Conservation (phyloP, 2,888 invertebrate species). For the Coenonympha glycerion region DNA sequence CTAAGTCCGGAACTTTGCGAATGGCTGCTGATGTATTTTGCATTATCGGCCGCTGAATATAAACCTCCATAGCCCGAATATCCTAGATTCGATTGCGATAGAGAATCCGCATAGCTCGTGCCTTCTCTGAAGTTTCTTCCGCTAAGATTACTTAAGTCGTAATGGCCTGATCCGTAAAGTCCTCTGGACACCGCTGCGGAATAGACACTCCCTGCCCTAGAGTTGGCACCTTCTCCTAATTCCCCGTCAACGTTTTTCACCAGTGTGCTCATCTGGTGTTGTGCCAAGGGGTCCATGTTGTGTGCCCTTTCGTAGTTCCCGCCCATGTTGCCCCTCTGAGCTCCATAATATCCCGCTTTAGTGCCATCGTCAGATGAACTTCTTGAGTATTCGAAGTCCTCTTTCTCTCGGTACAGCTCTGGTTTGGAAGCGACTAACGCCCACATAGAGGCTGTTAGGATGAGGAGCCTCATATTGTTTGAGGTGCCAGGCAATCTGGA, state of each 20-base stretch:
- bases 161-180: slow-evolving; percentile 55
- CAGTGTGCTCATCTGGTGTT: slow-evolving; percentile 65
- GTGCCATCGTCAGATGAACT: slow-evolving; percentile 67
- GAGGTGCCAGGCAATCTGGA: slow-evolving; percentile 35
- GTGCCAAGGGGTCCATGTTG: slow-evolving; percentile 67
- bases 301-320: slow-evolving; percentile 70
- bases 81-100: slow-evolving; percentile 18
- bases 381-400: slow-evolving; percentile 68
- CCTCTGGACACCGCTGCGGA: slow-evolving; percentile 65
- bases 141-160: slow-evolving; percentile 53
- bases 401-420: slow-evolving; percentile 63
- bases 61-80: slow-evolving; percentile 7
- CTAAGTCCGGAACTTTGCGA: slow-evolving; percentile 38
- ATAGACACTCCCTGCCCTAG: slow-evolving; percentile 56
- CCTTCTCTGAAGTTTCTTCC: slow-evolving; percentile 65
- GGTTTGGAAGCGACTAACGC: slow-evolving; percentile 54
- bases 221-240: slow-evolving; percentile 56
- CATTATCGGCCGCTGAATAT: slow-evolving; percentile 20
- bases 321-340: slow-evolving; percentile 72
- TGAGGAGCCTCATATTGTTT: slow-evolving; percentile 48
- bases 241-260: slow-evolving; percentile 63
- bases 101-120: slow-evolving; percentile 34
- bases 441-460: slow-evolving; percentile 47
- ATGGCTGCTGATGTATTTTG: slow-evolving; percentile 32
- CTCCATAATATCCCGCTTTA: slow-evolving; percentile 65